These are phyloP conservation scores for Hetaerina americana DNA, from an alignment of 1,140 invertebrate species.

Conservation along the genomic window DNA sequence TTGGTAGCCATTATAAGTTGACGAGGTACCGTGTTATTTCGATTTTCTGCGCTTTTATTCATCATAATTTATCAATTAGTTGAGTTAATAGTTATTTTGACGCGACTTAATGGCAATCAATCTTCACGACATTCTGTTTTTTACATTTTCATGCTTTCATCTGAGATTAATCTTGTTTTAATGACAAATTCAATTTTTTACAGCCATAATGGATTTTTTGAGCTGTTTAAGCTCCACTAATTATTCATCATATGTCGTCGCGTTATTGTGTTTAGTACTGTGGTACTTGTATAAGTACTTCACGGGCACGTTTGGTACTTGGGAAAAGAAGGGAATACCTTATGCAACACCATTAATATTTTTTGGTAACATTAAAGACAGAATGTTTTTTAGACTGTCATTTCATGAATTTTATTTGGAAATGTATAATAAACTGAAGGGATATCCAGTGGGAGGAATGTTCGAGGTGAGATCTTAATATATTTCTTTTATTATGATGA, in stretches of 20 bases:
- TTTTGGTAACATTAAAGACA: conserved; percentile 30
- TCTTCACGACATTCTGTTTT: too few species aligned
- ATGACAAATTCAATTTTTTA: too few species aligned
- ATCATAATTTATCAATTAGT: too few species aligned
- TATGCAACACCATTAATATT: conserved; percentile 13
- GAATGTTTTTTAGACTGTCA: conserved; percentile 27
- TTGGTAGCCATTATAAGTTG: too few species aligned
- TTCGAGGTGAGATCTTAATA: neutral
- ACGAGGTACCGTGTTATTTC: too few species aligned
- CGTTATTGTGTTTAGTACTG: neutral
- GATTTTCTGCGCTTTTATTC: too few species aligned
- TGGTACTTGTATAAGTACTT: neutral
- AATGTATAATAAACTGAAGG: conserved; percentile 31
- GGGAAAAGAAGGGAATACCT: conserved; percentile 7
- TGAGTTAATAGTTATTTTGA: too few species aligned
- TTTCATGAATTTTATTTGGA: conserved; percentile 32
- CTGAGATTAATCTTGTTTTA: too few species aligned
- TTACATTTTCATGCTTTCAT: too few species aligned
- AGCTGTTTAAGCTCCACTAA: too few species aligned
- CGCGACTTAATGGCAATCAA: too few species aligned
- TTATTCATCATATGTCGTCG: neutral
- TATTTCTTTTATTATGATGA: neutral
- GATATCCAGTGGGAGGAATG: conserved; percentile 27
- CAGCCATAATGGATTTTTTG: too few species aligned
- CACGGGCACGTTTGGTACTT: conserved; percentile 8